Base-by-base conservation (phyloP, 2,888 invertebrate species). In the Chironomus riparius region DNA sequence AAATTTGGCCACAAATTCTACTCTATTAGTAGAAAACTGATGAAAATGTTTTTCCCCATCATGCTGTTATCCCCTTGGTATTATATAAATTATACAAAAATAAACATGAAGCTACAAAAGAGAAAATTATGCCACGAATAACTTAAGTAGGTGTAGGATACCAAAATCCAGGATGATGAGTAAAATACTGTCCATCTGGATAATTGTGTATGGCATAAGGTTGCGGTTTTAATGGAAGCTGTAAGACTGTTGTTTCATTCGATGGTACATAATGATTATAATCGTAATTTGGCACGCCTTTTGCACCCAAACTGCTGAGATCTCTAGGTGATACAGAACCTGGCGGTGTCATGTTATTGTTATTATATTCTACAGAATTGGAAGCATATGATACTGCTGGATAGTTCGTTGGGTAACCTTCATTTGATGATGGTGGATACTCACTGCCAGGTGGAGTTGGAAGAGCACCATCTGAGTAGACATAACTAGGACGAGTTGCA, bases 311-410 rank as follows among this genome's bases (percentile, higher is more conserved):
- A 88, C 92, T 82, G 87, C 88, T 83, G 86, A 89, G 94, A 81
- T 97, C 97, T 78, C 96, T 88, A 0, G 97, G 97, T 4, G 97
- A 97, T 1, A 97, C 97, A 3, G 97, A 97, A 13, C 95, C 95
- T 72, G 97, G 97, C 73, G 97, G 97, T 4, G 97, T 97, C 94
- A 97, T 97, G 69, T 95, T 94, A 61, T 94, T 92, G 81, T 90
- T 91, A 83, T 96, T 96, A 81, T 94, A 94, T 81, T 84, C 78
- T 84, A 84, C 77, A 65, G 65, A 65, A 84, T 84, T 79, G 84
- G 84, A 13, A 83, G 82, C 76, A 84, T 78, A 76, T 84, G 80
- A 77, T 84, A 84, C 77, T 83, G 84, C 78, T 84, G 77, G 74
- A 70, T 77, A 74, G 50, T 74, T 50, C 76, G 77, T 38, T 74